These are phyloP conservation scores for Caenorhabditis drosophilae DNA, from an alignment of 2,888 invertebrate species.

Conservation along the genomic window DNA sequence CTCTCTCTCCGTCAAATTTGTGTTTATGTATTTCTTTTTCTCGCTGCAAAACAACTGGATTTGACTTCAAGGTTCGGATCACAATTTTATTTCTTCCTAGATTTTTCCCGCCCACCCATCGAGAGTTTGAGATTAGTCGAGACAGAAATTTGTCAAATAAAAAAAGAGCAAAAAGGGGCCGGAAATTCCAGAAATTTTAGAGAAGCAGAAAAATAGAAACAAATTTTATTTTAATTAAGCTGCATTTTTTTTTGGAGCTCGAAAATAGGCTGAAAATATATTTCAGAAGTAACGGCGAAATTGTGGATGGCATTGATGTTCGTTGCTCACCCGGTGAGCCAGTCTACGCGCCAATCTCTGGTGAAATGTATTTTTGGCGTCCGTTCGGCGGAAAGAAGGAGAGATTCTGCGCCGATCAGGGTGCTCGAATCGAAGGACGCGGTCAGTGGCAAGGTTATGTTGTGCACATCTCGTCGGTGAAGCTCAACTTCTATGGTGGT, in stretches of 20 bases:
- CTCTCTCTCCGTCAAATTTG: no score
- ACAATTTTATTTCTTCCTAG: no score
- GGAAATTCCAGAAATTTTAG: neutral
- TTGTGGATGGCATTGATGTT: constrained; percentile 53
- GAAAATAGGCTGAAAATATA: neutral
- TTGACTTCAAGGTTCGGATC: no score
- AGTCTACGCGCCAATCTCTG: constrained; percentile 62
- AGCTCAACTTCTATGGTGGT: constrained; percentile 61
- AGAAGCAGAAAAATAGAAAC: neutral
- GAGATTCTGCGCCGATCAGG: constrained; percentile 63
- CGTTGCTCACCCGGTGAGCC: constrained; percentile 36
- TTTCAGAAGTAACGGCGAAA: constrained; percentile 48
- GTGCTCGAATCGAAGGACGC: constrained; percentile 65
- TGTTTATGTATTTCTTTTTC: no score
- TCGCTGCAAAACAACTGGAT: no score
- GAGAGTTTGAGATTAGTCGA: no score
- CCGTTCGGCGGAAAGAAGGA: constrained; percentile 51
- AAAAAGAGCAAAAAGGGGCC: neutral
- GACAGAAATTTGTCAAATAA: no score
- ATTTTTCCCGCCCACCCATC: no score
- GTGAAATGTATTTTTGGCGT: constrained; percentile 58
- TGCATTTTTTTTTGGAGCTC: neutral
- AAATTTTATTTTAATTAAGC: constrained; percentile 1
- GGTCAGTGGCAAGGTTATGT: constrained; percentile 69
- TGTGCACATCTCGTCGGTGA: constrained; percentile 63